Conservation (phyloP, 2,113 vertebrate genomes). For the Anoplopoma fimbria region DNA sequence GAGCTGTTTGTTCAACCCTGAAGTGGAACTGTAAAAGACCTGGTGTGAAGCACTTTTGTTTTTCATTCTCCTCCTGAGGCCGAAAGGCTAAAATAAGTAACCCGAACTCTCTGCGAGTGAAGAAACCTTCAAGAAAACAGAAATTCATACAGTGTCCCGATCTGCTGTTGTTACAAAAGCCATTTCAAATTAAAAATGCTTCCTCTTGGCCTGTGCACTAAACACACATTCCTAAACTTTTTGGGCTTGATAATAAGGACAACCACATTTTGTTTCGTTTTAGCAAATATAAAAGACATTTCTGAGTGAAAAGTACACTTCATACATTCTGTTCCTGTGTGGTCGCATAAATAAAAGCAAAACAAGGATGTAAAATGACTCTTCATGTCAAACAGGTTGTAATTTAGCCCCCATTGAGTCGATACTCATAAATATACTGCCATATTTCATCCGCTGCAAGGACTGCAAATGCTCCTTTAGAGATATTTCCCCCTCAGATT, state of each 20-base stretch:
- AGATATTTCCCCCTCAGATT: neutral
- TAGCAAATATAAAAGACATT: neutral
- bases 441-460: neutral
- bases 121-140: slow-evolving; percentile 9
- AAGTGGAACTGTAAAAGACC: slow-evolving; percentile 36
- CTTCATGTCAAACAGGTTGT: neutral
- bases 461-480: neutral
- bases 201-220: slow-evolving; percentile 9
- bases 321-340: neutral
- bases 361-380: slow-evolving; percentile 18
- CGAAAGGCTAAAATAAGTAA: slow-evolving; percentile 12
- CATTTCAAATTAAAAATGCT: slow-evolving; percentile 26
- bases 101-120: neutral
- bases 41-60: slow-evolving; percentile 19
- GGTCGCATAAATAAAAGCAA: slow-evolving; percentile 28
- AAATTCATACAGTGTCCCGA: neutral
- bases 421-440: neutral
- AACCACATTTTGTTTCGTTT: slow-evolving; percentile 24
- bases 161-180: slow-evolving; percentile 9
- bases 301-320: slow-evolving; percentile 3
- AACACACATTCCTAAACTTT: slow-evolving; percentile 62
- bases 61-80: slow-evolving; percentile 19
- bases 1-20: slow-evolving; percentile 49
- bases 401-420: neutral
- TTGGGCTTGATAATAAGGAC: slow-evolving; percentile 35